Conservation (phyloP, 2,888 invertebrate genomes). For the Scaptomyza polygonia region DNA sequence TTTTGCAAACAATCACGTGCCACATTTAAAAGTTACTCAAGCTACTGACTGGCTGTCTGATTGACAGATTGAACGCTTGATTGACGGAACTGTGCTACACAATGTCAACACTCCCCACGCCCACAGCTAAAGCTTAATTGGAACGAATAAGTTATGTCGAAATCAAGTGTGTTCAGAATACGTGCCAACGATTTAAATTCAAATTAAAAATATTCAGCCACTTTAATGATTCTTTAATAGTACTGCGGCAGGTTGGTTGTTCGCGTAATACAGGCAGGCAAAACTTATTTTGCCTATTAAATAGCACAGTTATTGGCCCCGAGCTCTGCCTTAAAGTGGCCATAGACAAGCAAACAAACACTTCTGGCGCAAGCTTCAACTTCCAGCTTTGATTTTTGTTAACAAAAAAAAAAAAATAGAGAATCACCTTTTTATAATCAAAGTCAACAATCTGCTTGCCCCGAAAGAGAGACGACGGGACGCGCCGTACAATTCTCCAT, state of each 20-base stretch:
- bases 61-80: constrained; percentile 53
- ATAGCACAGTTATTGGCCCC: constrained; percentile 60
- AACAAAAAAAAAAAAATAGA: too few relatives aligned
- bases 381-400: constrained; percentile 44
- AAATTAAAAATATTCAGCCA: constrained; percentile 46
- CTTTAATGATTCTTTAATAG: constrained; percentile 70
- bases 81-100: constrained; percentile 74
- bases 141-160: constrained; percentile 51
- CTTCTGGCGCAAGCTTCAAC: constrained; percentile 45
- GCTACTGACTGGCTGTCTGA: constrained; percentile 24
- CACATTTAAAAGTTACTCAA: constrained; percentile 53
- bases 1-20: constrained; percentile 54
- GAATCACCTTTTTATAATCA: constrained; percentile 69
- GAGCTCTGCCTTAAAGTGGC: constrained; percentile 43
- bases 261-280: constrained; percentile 69
- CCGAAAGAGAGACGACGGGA: constrained; percentile 12
- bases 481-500: not conserved
- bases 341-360: constrained; percentile 56
- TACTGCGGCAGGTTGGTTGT: constrained; percentile 27
- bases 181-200: constrained; percentile 60
- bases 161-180: constrained; percentile 45
- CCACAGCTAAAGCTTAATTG: constrained; percentile 32
- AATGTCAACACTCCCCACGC: constrained; percentile 58
- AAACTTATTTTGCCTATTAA: constrained; percentile 49
- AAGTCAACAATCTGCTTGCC: constrained; percentile 65